A percentile compares a stretch with the other conserved stretches of the same genome.
Evolutionary conservation across 2,113 vertebrate species (phyloP).

Genomic region (Cryptoleucopteryx plumbea): DNA sequence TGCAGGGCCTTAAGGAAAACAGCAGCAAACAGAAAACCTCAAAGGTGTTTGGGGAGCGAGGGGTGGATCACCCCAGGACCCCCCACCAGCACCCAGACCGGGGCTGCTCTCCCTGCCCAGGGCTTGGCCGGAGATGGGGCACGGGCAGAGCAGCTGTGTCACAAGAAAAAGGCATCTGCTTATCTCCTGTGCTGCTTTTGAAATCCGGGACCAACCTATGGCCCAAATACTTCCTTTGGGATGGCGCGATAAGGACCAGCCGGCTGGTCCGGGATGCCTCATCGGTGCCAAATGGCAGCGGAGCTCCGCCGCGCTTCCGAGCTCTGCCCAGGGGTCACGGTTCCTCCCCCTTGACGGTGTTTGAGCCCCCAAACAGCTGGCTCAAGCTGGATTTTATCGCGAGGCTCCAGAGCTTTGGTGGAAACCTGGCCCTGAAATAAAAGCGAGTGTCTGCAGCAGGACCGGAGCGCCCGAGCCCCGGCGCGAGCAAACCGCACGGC

Average conservation of each 20-base stretch:
- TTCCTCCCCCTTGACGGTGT: fast-evolving
- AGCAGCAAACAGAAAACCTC: neutral
- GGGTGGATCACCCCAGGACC: neutral
- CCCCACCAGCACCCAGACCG: neutral
- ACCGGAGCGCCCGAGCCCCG: fast-evolving
- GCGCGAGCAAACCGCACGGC: fast-evolving
- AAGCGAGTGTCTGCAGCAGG: neutral
- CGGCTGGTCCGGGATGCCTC: neutral
- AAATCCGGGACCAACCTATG: neutral
- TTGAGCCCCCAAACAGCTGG: neutral
- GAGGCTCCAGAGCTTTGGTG: neutral
- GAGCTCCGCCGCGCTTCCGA: neutral
- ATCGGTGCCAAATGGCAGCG: fast-evolving
- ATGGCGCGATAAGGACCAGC: neutral
- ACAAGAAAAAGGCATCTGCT: neutral
- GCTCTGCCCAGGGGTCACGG: neutral
- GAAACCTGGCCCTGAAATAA: neutral
- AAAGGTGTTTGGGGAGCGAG: fast-evolving
- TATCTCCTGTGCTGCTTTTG: neutral
- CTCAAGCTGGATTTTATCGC: neutral
- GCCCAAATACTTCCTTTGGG: neutral
- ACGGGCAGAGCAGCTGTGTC: neutral
- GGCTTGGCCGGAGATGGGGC: neutral
- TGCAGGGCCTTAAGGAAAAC: neutral
- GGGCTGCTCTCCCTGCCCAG: neutral